Evolutionary conservation across 1,140 invertebrate species (phyloP), one percentile per base, ranked within the genome.

Genomic region (Neodiprion fabricii): DNA sequence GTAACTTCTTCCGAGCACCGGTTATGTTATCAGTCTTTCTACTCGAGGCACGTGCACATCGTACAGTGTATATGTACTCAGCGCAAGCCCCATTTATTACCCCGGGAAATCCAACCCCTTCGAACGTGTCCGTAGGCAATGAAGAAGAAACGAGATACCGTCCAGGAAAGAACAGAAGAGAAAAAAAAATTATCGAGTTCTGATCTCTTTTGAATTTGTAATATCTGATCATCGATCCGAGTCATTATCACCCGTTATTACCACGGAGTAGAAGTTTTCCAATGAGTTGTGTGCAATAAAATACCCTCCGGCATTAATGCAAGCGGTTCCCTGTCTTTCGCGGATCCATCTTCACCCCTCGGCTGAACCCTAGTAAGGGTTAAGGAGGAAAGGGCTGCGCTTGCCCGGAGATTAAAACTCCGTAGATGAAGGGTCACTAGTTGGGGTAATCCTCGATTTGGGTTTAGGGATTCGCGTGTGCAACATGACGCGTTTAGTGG

Each of bases 381-480:
- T 75, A 76, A 80, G 77, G 76, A 79, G 76, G 11, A 47, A 69
- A 69, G 67, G 67, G 74, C 73, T 75, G 70, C 10, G 17, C 23
- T 67, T 72, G 74, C 71, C 77, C 75, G 77, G 79, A 79, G 78
- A 82, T 81, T 80, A 80, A 79, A 81, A 78, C 77, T 71, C 70
- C 53, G 9, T 74, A 75, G 75, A 73, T 74, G 76, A 81, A 81
- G 78, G 75, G 75, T 78, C 73, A 69, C 73, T 72, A 73, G 8
- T 23, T 65, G 69, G 61, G 53, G 53, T 61, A 61, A 61, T 61
- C 53, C 53, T 5, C 53, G 53, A 61, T 61, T 61, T 61, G n/a
- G 53, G 5, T 14, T 61, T 48, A 61, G 67, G 50, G 49, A 48
- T 72, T 77, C 72, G 53, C 8, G 40, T 21, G 70, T 71, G 48